Percentiles rank a stretch among this genome's conserved stretches.
Evolutionary conservation across 2,888 invertebrate species (phyloP).

Genomic region (Drosophila nigritarsus): DNA sequence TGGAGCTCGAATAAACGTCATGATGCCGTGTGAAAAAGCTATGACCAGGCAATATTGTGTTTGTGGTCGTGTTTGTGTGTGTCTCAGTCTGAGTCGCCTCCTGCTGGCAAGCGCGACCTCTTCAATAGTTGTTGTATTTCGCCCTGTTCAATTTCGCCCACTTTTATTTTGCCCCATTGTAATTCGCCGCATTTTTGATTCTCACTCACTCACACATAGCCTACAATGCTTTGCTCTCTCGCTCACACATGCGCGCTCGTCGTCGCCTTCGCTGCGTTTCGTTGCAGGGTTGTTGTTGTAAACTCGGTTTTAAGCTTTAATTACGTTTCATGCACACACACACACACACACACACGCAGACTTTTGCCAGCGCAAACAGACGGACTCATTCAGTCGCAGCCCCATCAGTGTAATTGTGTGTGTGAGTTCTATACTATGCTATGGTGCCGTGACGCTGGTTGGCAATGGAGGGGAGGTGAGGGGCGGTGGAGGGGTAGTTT

Average conservation of each 20-base stretch:
- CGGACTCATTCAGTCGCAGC: slow-evolving; percentile 63
- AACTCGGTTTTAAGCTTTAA: slow-evolving; percentile 80
- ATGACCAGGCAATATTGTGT: background rate
- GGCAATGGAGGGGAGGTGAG: slow-evolving; percentile 41
- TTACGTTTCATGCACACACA: slow-evolving; percentile 65
- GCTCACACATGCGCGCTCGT: slow-evolving; percentile 60
- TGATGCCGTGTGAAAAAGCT: background rate
- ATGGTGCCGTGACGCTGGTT: slow-evolving; percentile 27
- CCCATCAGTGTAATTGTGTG: slow-evolving; percentile 38
- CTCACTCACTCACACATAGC: slow-evolving; percentile 30
- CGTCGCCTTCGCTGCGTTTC: slow-evolving; percentile 37
- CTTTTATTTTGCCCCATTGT: background rate
- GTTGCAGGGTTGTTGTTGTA: slow-evolving; percentile 71
- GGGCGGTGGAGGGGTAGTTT: slow-evolving; percentile 48
- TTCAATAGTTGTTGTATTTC: slow-evolving; percentile 20
- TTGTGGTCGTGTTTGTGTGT: slow-evolving; percentile 11
- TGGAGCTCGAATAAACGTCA: background rate
- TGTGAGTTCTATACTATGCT: slow-evolving; percentile 31
- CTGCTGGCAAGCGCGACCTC: slow-evolving; percentile 33
- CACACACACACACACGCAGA: slow-evolving; percentile 9
- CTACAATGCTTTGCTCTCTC: slow-evolving; percentile 34
- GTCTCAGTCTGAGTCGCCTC: slow-evolving; percentile 36
- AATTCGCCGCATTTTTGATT: slow-evolving; percentile 2
- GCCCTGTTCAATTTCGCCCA: slow-evolving; percentile 5
- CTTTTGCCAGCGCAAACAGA: slow-evolving; percentile 54